Conservation (phyloP, 2,113 vertebrate species). For the Tretioscincus oriximinensis region DNA sequence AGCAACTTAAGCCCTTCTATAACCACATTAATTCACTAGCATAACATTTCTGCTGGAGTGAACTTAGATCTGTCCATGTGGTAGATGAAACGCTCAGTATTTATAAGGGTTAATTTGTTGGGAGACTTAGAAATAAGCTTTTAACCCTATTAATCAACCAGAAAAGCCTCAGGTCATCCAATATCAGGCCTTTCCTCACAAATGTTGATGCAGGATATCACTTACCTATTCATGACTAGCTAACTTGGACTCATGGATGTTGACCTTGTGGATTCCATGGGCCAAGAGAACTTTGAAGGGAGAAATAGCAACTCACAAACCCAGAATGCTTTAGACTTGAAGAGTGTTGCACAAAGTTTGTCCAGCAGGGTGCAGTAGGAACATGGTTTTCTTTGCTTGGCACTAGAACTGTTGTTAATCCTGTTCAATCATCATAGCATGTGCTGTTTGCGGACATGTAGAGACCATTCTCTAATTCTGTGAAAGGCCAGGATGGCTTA, state of each 20-base stretch:
- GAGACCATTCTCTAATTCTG: background rate
- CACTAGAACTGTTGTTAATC: background rate
- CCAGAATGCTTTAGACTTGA: background rate
- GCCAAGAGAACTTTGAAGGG: background rate
- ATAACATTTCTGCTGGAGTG: background rate
- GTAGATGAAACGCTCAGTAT: too few relatives aligned
- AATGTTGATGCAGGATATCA: too few relatives aligned
- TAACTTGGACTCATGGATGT: too few relatives aligned
- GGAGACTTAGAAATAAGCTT: too few relatives aligned
- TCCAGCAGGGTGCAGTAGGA: conserved; percentile 23
- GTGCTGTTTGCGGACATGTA: background rate
- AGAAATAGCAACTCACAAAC: background rate
- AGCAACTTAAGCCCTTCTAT: background rate
- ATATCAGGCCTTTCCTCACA: too few relatives aligned
- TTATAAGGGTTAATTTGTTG: too few relatives aligned
- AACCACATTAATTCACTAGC: background rate
- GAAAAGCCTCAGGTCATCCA: too few relatives aligned
- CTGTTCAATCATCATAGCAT: background rate
- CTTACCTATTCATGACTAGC: too few relatives aligned
- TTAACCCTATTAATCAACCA: too few relatives aligned
- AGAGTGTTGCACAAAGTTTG: background rate
- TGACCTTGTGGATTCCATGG: too few relatives aligned
- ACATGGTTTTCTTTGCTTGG: background rate
- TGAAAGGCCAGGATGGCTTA: background rate
- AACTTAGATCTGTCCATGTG: background rate